These are phyloP conservation scores for Eurosta solidaginis DNA, from an alignment of 1,140 invertebrate genomes.

Conservation along the genomic window DNA sequence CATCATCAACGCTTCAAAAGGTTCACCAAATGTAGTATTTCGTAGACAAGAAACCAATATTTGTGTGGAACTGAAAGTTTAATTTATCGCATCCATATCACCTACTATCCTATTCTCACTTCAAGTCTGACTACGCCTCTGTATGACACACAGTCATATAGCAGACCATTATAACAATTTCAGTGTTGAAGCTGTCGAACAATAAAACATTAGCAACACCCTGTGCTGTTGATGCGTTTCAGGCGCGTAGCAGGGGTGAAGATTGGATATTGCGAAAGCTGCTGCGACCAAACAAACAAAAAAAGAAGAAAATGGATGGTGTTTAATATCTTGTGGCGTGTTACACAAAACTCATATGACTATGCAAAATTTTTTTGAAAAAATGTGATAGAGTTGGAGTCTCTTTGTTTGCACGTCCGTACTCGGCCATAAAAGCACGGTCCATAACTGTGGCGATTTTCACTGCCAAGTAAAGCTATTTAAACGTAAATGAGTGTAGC, in stretches of 20 bases:
- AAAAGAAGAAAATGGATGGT: background rate
- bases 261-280: background rate
- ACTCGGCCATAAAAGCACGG: background rate
- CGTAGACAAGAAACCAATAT: too few species aligned
- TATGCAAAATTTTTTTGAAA: background rate
- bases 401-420: background rate
- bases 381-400: background rate
- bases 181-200: slow-evolving; percentile 29
- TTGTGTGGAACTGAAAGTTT: too few species aligned
- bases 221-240: background rate
- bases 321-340: slow-evolving; percentile 36
- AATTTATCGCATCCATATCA: too few species aligned
- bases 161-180: background rate
- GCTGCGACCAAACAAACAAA: background rate
- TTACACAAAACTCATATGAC: slow-evolving; percentile 5
- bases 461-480: background rate
- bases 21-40: too few species aligned
- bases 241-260: background rate
- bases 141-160: too few species aligned
- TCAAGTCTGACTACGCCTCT: too few species aligned
- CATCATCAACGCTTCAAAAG: too few species aligned
- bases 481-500: background rate
- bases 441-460: background rate
- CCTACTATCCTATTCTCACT: too few species aligned
- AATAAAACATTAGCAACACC: slow-evolving; percentile 32